These are phyloP conservation scores for Vulpes vulpes DNA, from an alignment of 2,113 vertebrate species.

Conservation along the genomic window DNA sequence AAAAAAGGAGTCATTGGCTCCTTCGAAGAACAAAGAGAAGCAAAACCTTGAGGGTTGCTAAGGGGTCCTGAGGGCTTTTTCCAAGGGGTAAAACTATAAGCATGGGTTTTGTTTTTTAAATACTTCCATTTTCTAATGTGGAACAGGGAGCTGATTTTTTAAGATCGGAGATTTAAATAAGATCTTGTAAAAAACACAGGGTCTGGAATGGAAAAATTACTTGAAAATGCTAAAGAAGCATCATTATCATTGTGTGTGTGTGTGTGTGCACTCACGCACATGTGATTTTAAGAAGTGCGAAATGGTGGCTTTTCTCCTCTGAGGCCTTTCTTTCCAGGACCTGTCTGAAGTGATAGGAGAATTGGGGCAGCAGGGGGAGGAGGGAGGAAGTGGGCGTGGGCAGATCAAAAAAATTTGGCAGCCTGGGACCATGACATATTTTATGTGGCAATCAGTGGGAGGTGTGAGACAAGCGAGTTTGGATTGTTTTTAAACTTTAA, in stretches of 20 bases:
- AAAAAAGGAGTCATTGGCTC: background rate
- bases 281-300: background rate
- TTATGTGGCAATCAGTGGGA: background rate
- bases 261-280: fast-evolving
- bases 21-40: background rate
- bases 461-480: background rate
- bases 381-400: background rate
- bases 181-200: background rate
- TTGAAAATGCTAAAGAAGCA: background rate
- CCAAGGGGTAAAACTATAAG: background rate
- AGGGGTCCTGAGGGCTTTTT: background rate
- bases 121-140: background rate
- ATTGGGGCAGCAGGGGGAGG: background rate
- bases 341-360: background rate
- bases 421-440: background rate
- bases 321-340: background rate
- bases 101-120: background rate
- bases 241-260: background rate
- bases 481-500: background rate
- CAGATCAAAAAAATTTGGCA: background rate
- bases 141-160: background rate
- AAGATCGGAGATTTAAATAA: background rate
- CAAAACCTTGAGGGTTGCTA: fast-evolving
- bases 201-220: background rate
- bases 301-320: background rate